Base-by-base conservation (phyloP, 2,888 invertebrate species). In the Lasius platythorax region DNA sequence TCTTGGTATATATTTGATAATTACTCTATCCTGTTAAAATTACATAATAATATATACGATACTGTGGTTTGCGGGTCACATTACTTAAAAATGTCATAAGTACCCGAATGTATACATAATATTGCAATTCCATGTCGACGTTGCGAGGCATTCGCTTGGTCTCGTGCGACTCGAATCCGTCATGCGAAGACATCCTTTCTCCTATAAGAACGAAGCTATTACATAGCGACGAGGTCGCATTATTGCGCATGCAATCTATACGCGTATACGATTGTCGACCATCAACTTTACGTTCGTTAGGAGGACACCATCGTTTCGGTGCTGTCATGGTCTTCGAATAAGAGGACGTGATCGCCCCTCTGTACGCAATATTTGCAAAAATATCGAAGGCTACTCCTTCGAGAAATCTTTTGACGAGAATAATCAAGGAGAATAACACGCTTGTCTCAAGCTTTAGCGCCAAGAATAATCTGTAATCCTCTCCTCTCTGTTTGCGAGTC, bases 111-210 rank as follows among this genome's bases (percentile, higher is more conserved):
- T 37, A 67, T 63, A 61, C 50, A 79, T 23, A 66, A 53, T 33
- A 61, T 43, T 12, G 46, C 46, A 73, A 73, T 15, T 72, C 58
- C 46, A 72, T 12, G 37, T 58, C 43, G 70, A 15, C 23, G 23
- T 79, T 46, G 72, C 79, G 43, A 72, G 78, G 72, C 23, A 79
- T 73, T 73, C 61, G 33, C 23, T 61, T 37, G 61, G 73, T 81
- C 79, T 81, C 79, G 61, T 61, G 73, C 61, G 79, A 73, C 37
- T 81, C 79, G 61, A 73, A 81, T 81, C 73, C 37, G 79, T 81
- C 79, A 73, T 73, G 79, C 73, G 61, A 61, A 81, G 79, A 81
- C 79, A 81, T 81, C 79, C 79, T 81, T 81, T 81, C 79, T 81
- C 79, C 61, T 63, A 63, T 66, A 78, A 81, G 79, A 81, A 81